Evolutionary conservation across 2,888 invertebrate genomes (phyloP), one percentile per base, ranked within the genome.

Genomic region (Sinhomidia bicolor): DNA sequence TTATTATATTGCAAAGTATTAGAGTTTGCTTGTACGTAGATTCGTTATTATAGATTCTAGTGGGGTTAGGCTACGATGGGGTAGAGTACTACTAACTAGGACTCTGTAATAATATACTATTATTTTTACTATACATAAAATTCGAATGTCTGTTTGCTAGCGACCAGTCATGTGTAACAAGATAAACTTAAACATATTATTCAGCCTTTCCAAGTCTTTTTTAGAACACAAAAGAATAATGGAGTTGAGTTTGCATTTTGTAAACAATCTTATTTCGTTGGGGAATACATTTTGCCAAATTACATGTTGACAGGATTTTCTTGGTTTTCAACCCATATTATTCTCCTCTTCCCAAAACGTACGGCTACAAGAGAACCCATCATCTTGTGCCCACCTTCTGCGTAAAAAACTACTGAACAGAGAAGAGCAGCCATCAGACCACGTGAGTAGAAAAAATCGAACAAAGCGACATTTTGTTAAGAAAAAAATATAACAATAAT

Each of bases 121-220:
- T 26, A 29, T n/a, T n/a, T n/a, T n/a, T n/a, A n/a, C n/a, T n/a
- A n/a, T n/a, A n/a, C n/a, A n/a, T n/a, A n/a, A n/a, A n/a, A n/a
- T n/a, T n/a, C n/a, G n/a, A n/a, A n/a, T n/a, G n/a, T n/a, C n/a
- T n/a, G n/a, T 84, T 84, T 74, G 84, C 74, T 41, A 74, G 84
- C 10, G 57, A n/a, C 57, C 84, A 84, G 71, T 84, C 84, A 84
- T 84, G 84, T 74, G 84, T 84, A 74, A 84, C 60, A 74, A 57
- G 84, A 84, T 84, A 84, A 84, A 84, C 74, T 41, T 23, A 60
- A 79, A 23, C 57, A 78, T 79, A 60, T 79, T 60, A 36, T 79
- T 36, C 36, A 60, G 23, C 23, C 60, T 36, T 60, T 79, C 57
- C 60, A 32, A 36, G 54, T 41, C 60, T 60, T 23, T 60, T 23